Evolutionary conservation across 1,140 invertebrate genomes (phyloP), one percentile per base, ranked within the genome.

Genomic region (Panagrolaimus sp.): DNA sequence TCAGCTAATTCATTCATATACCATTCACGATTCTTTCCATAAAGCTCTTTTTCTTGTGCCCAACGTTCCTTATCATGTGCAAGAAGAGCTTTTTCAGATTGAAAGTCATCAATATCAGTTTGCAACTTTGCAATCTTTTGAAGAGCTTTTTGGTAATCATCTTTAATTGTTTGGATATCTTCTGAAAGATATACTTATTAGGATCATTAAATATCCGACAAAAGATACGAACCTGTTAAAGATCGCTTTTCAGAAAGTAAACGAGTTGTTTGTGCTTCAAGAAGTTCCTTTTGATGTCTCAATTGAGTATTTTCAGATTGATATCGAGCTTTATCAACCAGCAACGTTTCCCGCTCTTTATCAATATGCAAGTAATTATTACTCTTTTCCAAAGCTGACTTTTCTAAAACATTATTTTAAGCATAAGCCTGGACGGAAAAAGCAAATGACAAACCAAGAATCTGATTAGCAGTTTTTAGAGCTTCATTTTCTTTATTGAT

Each of bases 291-390:
- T 21, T 21, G 12, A 58, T 58, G 52, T n/a, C 17, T 58, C 3
- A 58, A 28, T 28, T 28, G 21, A 14, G 52, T 28, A 58, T 58
- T 58, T 4, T 58, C 52, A 5, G 52, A 12, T 58, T 58, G 52
- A n/a, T 26, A 28, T 12, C 21, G 21, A 58, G 52, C 52, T 14
- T 58, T 58, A 28, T 58, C 52, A 17, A 58, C 28, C 10, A 58
- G 52, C 52, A 58, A 58, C 15, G 52, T 58, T 58, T 58, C 52
- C 14, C 52, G 52, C 8, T 58, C 52, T 12, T 28, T 21, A 28
- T 58, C 52, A 58, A 58, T 28, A 21, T 58, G 21, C 21, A 58
- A 28, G 5, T 26, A 58, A 58, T 28, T 28, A 6, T 58, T 28
- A 8, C 21, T 58, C 21, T 28, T 21, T 21, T 58, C 52, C 10